A percentile compares a stretch with the other conserved stretches of the same genome.
These are phyloP conservation scores for Scortum barcoo DNA, from an alignment of 2,113 vertebrate species.

Conservation along the genomic window DNA sequence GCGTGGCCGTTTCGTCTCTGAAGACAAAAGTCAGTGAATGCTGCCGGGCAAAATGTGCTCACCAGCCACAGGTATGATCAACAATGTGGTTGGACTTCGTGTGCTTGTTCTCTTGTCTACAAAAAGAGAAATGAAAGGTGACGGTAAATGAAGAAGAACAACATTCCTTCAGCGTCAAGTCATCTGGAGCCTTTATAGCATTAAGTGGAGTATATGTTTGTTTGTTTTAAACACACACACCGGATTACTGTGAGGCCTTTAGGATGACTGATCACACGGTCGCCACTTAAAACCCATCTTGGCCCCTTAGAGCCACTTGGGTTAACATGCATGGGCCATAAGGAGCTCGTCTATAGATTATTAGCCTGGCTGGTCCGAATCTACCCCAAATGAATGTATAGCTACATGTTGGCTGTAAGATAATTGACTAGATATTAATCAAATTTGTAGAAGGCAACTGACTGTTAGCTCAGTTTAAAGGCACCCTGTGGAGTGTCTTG, in stretches of 20 bases:
- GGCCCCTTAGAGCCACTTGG: background rate
- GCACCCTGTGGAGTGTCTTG: too few species aligned
- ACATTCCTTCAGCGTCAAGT: background rate
- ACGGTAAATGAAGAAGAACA: background rate
- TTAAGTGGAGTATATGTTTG: background rate
- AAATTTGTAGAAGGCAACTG: too few species aligned
- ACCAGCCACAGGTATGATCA: background rate
- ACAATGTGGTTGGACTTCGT: background rate
- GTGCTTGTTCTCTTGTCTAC: background rate
- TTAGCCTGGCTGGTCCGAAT: background rate
- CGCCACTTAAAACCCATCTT: background rate
- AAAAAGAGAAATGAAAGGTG: background rate
- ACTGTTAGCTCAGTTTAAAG: background rate
- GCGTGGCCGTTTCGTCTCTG: background rate
- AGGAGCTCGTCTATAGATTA: background rate
- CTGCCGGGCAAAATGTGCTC: background rate
- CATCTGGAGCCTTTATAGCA: background rate
- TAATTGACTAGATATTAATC: background rate
- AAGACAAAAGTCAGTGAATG: conserved; percentile 6
- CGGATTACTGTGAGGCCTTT: background rate
- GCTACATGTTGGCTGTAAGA: background rate
- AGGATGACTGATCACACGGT: background rate
- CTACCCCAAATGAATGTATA: too few species aligned
- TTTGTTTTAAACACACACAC: background rate
- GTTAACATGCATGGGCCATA: background rate